These are phyloP conservation scores for Schizopygopsis pylzovi DNA, from an alignment of 2,797 vertebrate genomes.

Conservation along the genomic window DNA sequence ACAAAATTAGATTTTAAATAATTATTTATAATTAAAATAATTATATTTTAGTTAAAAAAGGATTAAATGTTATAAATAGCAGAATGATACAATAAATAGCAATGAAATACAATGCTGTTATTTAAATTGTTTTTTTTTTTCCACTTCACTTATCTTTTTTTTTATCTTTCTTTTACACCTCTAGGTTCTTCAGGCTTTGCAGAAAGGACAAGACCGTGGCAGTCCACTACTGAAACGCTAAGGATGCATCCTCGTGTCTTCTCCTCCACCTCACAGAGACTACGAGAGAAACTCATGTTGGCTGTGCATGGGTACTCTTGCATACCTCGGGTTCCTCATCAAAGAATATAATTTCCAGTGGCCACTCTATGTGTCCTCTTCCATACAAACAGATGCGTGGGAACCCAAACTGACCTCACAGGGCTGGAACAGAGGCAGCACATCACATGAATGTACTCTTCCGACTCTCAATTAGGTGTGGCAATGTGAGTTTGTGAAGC, in stretches of 20 bases:
- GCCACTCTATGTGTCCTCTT: not conserved
- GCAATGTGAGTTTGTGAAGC: slow-evolving; percentile 26
- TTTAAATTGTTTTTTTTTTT: not conserved
- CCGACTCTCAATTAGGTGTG: not conserved
- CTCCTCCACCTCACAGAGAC: slow-evolving; percentile 1
- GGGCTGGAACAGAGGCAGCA: not conserved
- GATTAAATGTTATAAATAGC: not conserved
- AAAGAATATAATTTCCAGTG: not conserved
- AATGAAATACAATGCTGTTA: not conserved
- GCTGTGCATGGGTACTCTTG: slow-evolving; percentile 14
- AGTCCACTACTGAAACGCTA: slow-evolving; percentile 87
- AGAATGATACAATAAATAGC: not conserved
- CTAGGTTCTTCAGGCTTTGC: slow-evolving; percentile 85
- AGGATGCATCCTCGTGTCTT: slow-evolving; percentile 45
- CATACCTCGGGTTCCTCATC: slow-evolving; percentile 13
- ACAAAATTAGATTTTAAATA: no score
- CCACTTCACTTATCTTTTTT: not conserved
- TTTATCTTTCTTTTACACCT: slow-evolving; percentile 55
- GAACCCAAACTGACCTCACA: slow-evolving; percentile 6
- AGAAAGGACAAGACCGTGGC: slow-evolving; percentile 86
- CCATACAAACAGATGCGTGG: slow-evolving; percentile 4
- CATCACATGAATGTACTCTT: slow-evolving; percentile 16
- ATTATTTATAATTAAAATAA: no score
- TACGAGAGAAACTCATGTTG: not conserved
- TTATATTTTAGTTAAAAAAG: no score